These are phyloP conservation scores for Coregonus suidteri DNA, from an alignment of 2,797 vertebrate species.

Conservation along the genomic window DNA sequence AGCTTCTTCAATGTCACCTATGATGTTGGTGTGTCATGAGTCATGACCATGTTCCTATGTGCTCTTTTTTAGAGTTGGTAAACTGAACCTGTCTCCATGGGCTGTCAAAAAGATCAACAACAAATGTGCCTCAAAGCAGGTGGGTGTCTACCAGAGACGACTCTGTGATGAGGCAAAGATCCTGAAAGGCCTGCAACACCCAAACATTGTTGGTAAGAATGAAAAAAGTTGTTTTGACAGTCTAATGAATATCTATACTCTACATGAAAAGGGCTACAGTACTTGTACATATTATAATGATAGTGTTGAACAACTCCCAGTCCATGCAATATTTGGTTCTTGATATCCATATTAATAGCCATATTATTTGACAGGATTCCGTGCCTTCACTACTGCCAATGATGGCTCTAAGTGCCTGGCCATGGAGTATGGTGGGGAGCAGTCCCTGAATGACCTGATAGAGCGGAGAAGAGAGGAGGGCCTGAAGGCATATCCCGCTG, in stretches of 20 bases:
- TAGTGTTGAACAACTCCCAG: no score
- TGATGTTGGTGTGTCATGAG: no score
- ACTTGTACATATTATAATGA: no score
- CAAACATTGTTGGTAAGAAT: slow-evolving; percentile 83
- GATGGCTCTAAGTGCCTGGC: slow-evolving; percentile 91
- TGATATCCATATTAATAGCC: no score
- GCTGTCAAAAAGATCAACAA: slow-evolving; percentile 92
- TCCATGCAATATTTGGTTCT: no score
- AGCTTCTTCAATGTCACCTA: background rate
- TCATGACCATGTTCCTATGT: background rate
- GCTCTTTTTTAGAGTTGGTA: slow-evolving; percentile 59
- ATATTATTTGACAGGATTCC: slow-evolving; percentile 68
- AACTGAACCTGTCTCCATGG: slow-evolving; percentile 85
- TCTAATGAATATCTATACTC: no score
- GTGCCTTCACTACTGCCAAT: slow-evolving; percentile 81
- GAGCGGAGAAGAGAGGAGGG: slow-evolving; percentile 75
- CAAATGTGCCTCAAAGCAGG: slow-evolving; percentile 73
- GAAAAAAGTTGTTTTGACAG: no score
- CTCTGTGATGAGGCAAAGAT: slow-evolving; percentile 86
- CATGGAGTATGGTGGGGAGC: slow-evolving; percentile 93
- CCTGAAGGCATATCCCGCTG: slow-evolving; percentile 79
- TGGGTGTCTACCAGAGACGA: slow-evolving; percentile 80
- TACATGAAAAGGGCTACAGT: no score
- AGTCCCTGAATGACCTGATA: slow-evolving; percentile 87
- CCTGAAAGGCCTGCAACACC: slow-evolving; percentile 84